Percentiles rank a stretch among this genome's conserved stretches.
phyloP scores from a whole-genome alignment of 1,140 invertebrate genomes.

The Antheraea mylitta region DNA sequence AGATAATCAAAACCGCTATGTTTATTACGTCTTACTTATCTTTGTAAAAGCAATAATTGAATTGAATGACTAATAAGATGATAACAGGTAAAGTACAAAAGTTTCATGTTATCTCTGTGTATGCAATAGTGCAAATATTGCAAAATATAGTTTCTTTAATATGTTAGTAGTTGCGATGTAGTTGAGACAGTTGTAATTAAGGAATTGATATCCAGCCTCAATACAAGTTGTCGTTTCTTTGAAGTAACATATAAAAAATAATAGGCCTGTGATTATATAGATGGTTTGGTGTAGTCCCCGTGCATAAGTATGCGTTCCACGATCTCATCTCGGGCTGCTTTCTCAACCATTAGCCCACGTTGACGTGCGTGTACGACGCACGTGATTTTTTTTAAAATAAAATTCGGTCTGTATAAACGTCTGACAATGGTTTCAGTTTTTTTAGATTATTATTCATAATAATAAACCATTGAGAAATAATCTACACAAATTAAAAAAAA shows the following conservation, averaged over 20 bases:
- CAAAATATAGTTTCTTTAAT: neutral
- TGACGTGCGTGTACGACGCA: conserved; percentile 29
- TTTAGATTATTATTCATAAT: too few relatives aligned
- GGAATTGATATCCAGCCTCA: conserved; percentile 14
- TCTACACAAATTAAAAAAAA: too few relatives aligned
- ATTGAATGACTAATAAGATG: conserved; percentile 2
- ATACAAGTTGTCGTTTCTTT: conserved; percentile 17
- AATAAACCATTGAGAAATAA: too few relatives aligned
- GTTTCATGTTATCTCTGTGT: neutral
- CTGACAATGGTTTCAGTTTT: neutral
- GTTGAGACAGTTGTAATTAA: conserved; percentile 21
- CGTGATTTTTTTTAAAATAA: conserved; percentile 47
- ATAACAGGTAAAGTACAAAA: conserved; percentile 17
- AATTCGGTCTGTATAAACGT: conserved; percentile 18
- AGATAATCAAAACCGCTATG: conserved; percentile 4
- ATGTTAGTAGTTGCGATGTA: neutral
- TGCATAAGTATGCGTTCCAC: conserved; percentile 23
- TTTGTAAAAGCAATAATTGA: neutral
- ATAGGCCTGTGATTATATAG: conserved; percentile 59
- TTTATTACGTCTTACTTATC: conserved; percentile 14
- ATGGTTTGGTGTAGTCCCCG: conserved; percentile 28
- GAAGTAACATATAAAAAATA: conserved; percentile 66
- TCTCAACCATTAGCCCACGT: conserved; percentile 45
- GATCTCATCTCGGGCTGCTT: conserved; percentile 55
- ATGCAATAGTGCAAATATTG: neutral